phyloP scores from a whole-genome alignment of 1,140 invertebrate species.

The Bombus fervidus region DNA sequence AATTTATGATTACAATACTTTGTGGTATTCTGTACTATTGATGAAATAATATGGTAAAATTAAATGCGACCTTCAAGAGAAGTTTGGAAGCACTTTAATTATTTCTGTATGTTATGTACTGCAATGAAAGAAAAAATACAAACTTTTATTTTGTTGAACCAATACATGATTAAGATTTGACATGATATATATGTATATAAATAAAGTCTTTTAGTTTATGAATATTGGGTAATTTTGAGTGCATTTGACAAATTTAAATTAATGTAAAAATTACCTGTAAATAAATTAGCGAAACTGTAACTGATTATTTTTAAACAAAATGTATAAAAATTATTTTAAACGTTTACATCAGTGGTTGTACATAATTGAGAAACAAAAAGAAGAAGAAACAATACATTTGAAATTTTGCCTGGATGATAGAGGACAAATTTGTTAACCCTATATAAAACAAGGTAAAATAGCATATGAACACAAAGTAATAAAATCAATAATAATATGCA shows the following conservation, averaged over 20 bases:
- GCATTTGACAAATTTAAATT: constrained; percentile 47
- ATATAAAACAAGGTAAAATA: constrained; percentile 72
- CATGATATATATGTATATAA: constrained; percentile 46
- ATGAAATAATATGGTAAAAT: constrained; percentile 44
- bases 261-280: constrained; percentile 47
- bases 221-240: constrained; percentile 53
- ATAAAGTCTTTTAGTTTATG: constrained; percentile 54
- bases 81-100: constrained; percentile 52
- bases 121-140: constrained; percentile 37
- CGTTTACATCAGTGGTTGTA: constrained; percentile 69
- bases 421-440: constrained; percentile 79
- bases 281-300: constrained; percentile 52
- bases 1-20: constrained; percentile 55
- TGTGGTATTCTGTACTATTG: constrained; percentile 42
- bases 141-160: constrained; percentile 59
- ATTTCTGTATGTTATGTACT: constrained; percentile 47
- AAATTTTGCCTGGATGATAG: constrained; percentile 77
- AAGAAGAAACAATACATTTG: constrained; percentile 63
- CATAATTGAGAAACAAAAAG: constrained; percentile 59
- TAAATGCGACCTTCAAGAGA: constrained; percentile 31
- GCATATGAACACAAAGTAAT: background rate
- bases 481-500: background rate
- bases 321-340: constrained; percentile 74
- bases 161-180: constrained; percentile 52
- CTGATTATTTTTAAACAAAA: constrained; percentile 69